phyloP scores from a whole-genome alignment of 2,113 vertebrate species.

The human region GRCh38 chr12:75866501-75867000 shows the following conservation, averaged over 20 bases:
- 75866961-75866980: not conserved
- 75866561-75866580: not conserved
- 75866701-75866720: not conserved
- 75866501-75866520: not conserved
- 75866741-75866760: not conserved
- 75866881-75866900: not conserved
- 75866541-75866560: not conserved
- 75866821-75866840: not conserved
- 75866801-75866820: not conserved
- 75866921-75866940: not conserved
- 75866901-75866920: not conserved
- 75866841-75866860: not conserved
- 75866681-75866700: not conserved
- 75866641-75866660: not conserved
- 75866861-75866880: not conserved
- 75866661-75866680: not conserved
- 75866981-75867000: not conserved
- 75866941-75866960: not conserved
- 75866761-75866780: not conserved
- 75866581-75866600: not conserved
- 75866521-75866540: not conserved
- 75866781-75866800: not conserved
- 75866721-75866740: not conserved
- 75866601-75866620: not conserved
- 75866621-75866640: not conserved